phyloP scores from a whole-genome alignment of 2,113 vertebrate species.

The Strix aluco region DNA sequence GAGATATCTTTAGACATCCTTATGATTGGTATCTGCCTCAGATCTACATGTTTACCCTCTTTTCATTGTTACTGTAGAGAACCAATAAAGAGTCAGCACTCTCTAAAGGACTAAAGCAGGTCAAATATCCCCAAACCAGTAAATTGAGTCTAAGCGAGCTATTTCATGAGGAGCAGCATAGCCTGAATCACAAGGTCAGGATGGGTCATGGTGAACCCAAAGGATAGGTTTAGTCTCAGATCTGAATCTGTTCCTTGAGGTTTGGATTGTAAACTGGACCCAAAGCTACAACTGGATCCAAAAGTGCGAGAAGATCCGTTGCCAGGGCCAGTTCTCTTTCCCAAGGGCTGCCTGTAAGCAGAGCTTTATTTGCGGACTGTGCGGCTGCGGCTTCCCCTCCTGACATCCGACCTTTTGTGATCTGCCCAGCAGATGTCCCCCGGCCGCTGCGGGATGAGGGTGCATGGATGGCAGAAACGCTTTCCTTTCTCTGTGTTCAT shows the following conservation, averaged over 20 bases:
- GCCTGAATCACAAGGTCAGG: not conserved
- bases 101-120: not conserved
- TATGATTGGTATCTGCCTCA: not conserved
- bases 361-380: not conserved
- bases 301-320: fast-evolving
- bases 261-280: not conserved
- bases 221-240: not conserved
- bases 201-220: fast-evolving
- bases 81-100: not conserved
- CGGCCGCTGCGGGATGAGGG: not conserved
- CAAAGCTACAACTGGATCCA: not conserved
- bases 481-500: not conserved
- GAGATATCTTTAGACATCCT: not conserved
- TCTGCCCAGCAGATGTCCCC: conserved; percentile 39
- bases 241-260: not conserved
- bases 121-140: not conserved
- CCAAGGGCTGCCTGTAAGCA: not conserved
- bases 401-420: not conserved
- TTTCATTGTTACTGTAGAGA: not conserved
- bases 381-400: not conserved
- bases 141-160: not conserved
- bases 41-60: not conserved
- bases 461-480: not conserved
- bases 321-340: not conserved
- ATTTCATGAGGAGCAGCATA: not conserved